These are phyloP conservation scores for Cinclus mexicanus DNA, from an alignment of 2,113 vertebrate species.

Conservation along the genomic window DNA sequence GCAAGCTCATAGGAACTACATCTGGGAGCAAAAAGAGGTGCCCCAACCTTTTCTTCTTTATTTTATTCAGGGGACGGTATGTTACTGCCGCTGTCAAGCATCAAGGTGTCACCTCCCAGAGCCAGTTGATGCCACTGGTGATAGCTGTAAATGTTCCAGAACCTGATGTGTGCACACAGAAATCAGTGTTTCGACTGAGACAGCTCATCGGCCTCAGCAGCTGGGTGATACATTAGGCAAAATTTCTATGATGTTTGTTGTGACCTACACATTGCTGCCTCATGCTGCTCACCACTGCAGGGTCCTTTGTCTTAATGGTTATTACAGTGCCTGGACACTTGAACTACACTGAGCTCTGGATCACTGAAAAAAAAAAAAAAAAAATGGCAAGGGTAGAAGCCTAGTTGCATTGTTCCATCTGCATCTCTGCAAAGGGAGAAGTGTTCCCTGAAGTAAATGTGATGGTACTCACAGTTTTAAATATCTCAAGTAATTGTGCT, in stretches of 20 bases:
- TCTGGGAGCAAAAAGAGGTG: not conserved
- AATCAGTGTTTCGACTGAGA: not conserved
- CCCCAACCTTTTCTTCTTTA: not conserved
- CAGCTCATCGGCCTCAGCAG: not conserved
- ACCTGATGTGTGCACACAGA: not conserved
- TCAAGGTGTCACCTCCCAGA: not conserved
- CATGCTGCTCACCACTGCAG: not conserved
- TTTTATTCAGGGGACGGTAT: not conserved
- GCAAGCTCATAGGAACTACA: not conserved
- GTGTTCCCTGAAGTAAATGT: conserved; percentile 4
- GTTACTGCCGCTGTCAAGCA: not conserved
- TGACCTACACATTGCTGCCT: not conserved
- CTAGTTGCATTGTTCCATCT: not conserved
- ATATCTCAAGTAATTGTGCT: conserved; percentile 39
- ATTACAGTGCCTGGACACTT: not conserved
- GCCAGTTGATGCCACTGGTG: not conserved
- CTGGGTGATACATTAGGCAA: not conserved
- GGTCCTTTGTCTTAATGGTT: not conserved
- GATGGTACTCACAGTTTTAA: conserved; percentile 24
- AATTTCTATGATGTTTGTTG: not conserved
- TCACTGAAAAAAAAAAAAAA: not conserved
- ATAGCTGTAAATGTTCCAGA: not conserved
- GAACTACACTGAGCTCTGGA: not conserved
- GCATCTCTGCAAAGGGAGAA: conserved; percentile 7
- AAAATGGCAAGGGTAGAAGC: not conserved